phyloP scores from a whole-genome alignment of 2,113 vertebrate species.

The Otus sunia region DNA sequence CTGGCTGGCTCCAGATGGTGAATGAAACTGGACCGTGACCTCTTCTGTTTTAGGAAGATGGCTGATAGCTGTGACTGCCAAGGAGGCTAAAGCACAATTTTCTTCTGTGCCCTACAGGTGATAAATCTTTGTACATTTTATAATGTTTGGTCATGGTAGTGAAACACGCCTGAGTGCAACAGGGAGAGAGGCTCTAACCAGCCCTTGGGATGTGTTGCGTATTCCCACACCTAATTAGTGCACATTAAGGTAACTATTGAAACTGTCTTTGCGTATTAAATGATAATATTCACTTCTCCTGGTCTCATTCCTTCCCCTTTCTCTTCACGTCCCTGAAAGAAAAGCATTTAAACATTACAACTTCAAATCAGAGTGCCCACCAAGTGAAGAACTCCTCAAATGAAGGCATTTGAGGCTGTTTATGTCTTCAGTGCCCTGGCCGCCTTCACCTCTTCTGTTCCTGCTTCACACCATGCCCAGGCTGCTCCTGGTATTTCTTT shows the following conservation, averaged over 20 bases:
- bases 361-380: neutral
- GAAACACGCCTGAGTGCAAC: neutral
- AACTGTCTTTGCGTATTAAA: neutral
- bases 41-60: neutral
- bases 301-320: neutral
- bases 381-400: neutral
- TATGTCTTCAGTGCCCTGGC: neutral
- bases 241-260: neutral
- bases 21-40: neutral
- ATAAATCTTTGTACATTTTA: constrained; percentile 40
- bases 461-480: neutral
- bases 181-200: constrained; percentile 35
- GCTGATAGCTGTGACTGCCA: neutral
- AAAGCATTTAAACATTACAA: neutral
- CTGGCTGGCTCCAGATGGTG: neutral
- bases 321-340: neutral
- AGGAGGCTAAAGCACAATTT: constrained; percentile 38
- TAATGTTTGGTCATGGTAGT: neutral
- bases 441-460: neutral
- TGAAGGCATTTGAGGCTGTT: neutral
- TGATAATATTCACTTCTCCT: neutral
- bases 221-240: neutral
- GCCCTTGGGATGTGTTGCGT: constrained; percentile 29
- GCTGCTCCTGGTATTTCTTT: neutral
- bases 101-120: neutral